phyloP scores from a whole-genome alignment of 2,888 invertebrate genomes.

The Eristalis intricaria region DNA sequence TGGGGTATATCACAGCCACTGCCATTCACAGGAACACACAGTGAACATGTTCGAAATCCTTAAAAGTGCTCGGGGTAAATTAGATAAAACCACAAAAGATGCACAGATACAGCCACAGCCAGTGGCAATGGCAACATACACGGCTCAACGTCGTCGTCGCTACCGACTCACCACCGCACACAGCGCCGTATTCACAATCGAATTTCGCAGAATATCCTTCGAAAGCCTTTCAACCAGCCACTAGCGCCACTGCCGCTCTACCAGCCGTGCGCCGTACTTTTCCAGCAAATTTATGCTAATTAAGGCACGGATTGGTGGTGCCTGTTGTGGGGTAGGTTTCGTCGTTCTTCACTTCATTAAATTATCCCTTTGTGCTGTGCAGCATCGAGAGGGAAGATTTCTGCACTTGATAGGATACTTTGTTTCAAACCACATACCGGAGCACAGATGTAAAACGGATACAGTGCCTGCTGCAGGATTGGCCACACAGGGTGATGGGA shows the following conservation, averaged over 20 bases:
- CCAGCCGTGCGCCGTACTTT: constrained; percentile 12
- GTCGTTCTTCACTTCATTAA: constrained; percentile 61
- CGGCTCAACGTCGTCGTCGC: not conserved
- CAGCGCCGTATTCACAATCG: constrained; percentile 38
- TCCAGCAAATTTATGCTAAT: constrained; percentile 66
- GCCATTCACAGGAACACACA: not conserved
- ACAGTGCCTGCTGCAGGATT: not conserved
- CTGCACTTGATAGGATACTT: constrained; percentile 35
- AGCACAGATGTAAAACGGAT: not conserved
- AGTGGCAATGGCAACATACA: constrained; percentile 37
- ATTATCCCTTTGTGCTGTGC: constrained; percentile 57
- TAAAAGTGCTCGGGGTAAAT: constrained; percentile 62
- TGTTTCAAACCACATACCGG: constrained; percentile 8
- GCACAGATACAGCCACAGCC: constrained; percentile 40
- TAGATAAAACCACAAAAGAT: constrained; percentile 70
- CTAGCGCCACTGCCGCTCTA: not conserved
- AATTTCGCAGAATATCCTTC: constrained; percentile 56
- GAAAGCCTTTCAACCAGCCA: constrained; percentile 32
- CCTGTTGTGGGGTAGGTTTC: constrained; percentile 39
- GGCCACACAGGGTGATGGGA: not conserved
- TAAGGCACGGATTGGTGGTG: constrained; percentile 67
- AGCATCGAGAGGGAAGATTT: not conserved
- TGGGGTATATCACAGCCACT: not conserved
- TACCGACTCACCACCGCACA: not conserved
- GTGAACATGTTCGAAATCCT: constrained; percentile 49